Evolutionary conservation across 1,140 invertebrate genomes (phyloP), one percentile per base, ranked within the genome.

Genomic region (Dryas iulia): DNA sequence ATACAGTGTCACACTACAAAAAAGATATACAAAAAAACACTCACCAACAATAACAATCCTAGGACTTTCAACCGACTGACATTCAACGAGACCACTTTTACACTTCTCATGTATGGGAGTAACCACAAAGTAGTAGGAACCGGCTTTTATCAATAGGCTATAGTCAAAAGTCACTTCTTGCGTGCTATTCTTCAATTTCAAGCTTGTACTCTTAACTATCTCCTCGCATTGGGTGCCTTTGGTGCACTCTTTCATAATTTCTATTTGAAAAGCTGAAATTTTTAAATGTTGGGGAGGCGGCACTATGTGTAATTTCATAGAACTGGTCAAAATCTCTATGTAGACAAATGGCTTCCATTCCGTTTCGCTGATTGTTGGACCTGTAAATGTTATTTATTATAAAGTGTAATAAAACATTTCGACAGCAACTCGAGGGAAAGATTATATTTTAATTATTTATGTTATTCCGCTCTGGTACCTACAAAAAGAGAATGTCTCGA

Each of bases 301-400:
- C 68, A 80, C 78, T 53, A 91, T 81, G 56, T 87, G 89, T 1
- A 91, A 60, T 10, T 74, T 77, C 78, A 91, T 82, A 5, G 67
- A 75, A 8, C 56, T 78, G 0, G 70, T 74, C 25, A 87, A 72
- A 66, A 87, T 84, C 63, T 91, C 87, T 30, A 89, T 82, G 64
- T 91, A 91, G 0, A 86, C 72, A 62, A 91, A 91, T 12, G 89
- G 89, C 67, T 82, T 83, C 87, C 87, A 91, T 61, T 83, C 79
- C 21, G 78, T 75, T 64, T 79, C 79, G 21, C 72, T 79, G n/a
- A 79, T 74, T 1, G 73, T 74, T 35, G 79, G 67, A 73, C 84
- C 88, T 90, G 71, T 0, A 81, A 78, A 54, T 24, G 35, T 60
- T 54, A 59, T 18, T n/a, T n/a, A n/a, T n/a, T n/a, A n/a, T n/a